Conservation (phyloP, 1,140 invertebrate species). For the Homarus americanus region DNA sequence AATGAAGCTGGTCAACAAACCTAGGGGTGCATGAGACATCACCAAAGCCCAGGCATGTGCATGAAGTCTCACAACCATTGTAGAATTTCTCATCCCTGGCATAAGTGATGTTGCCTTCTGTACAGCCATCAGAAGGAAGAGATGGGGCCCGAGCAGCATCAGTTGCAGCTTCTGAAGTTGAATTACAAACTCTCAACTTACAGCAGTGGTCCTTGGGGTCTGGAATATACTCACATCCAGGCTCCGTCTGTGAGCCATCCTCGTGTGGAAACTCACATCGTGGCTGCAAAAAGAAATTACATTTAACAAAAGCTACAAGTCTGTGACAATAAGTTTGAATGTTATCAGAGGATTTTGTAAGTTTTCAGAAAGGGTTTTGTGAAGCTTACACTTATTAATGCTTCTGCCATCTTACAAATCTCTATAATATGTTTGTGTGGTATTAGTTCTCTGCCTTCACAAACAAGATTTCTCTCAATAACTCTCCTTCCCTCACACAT, state of each 20-base stretch:
- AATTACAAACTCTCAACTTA: slow-evolving; percentile 78
- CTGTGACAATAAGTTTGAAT: not conserved
- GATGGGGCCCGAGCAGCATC: slow-evolving; percentile 74
- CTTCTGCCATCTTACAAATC: too few species aligned
- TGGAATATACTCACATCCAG: slow-evolving; percentile 70
- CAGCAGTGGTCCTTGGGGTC: slow-evolving; percentile 78
- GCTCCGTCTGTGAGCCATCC: slow-evolving; percentile 33
- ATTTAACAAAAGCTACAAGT: too few species aligned
- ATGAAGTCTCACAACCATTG: slow-evolving; percentile 88
- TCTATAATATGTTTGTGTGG: too few species aligned
- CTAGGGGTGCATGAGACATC: slow-evolving; percentile 86
- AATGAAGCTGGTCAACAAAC: slow-evolving; percentile 75
- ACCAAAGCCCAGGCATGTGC: slow-evolving; percentile 86
- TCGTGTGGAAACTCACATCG: slow-evolving; percentile 56
- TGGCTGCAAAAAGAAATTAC: slow-evolving; percentile 33
- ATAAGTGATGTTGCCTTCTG: slow-evolving; percentile 87
- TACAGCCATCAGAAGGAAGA: slow-evolving; percentile 82
- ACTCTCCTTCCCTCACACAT: too few species aligned
- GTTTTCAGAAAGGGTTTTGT: too few species aligned
- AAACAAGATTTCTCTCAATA: too few species aligned
- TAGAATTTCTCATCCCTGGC: slow-evolving; percentile 85
- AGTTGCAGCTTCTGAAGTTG: slow-evolving; percentile 45
- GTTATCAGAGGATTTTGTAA: too few species aligned
- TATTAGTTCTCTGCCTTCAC: too few species aligned
- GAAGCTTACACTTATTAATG: too few species aligned